Percentiles rank a stretch among this genome's conserved stretches.
phyloP scores from a whole-genome alignment of 1,140 invertebrate species.

The Zaprionus capensis region DNA sequence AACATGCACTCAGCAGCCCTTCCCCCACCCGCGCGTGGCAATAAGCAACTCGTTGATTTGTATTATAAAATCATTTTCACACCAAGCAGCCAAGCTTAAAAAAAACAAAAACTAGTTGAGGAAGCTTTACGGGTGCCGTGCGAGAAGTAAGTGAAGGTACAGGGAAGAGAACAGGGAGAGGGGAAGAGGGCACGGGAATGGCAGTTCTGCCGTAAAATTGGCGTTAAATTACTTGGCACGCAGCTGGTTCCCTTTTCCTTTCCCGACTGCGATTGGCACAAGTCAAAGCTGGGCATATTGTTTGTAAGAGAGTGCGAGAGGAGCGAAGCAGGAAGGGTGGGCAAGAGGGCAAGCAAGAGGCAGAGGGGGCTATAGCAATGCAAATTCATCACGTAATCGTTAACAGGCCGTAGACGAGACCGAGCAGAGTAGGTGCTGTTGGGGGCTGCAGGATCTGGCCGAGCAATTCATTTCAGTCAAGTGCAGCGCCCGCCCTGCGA shows the following conservation, averaged over 20 bases:
- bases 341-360: slow-evolving; percentile 1
- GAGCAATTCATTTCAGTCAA: slow-evolving; percentile 67
- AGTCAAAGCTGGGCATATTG: slow-evolving; percentile 52
- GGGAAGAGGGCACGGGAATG: not conserved
- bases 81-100: slow-evolving; percentile 27
- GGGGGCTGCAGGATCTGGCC: not conserved
- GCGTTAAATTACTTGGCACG: slow-evolving; percentile 68
- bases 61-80: slow-evolving; percentile 68
- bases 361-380: slow-evolving; percentile 55
- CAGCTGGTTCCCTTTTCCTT: slow-evolving; percentile 29
- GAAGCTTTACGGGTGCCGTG: not conserved
- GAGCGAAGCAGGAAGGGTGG: not conserved
- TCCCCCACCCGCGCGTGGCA: not conserved
- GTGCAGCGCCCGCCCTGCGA: slow-evolving; percentile 50
- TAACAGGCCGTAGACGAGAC: slow-evolving; percentile 51
- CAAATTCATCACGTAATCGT: slow-evolving; percentile 72
- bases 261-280: slow-evolving; percentile 24
- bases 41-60: slow-evolving; percentile 52
- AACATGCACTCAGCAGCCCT: slow-evolving; percentile 36
- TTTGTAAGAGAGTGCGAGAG: slow-evolving; percentile 23
- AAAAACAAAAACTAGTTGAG: not conserved
- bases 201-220: slow-evolving; percentile 54
- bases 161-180: not conserved
- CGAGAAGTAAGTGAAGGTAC: not conserved
- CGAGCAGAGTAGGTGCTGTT: not conserved